Evolutionary conservation across 2,888 invertebrate species (phyloP), one percentile per base, ranked within the genome.

Genomic region (Epinotia nisella): DNA sequence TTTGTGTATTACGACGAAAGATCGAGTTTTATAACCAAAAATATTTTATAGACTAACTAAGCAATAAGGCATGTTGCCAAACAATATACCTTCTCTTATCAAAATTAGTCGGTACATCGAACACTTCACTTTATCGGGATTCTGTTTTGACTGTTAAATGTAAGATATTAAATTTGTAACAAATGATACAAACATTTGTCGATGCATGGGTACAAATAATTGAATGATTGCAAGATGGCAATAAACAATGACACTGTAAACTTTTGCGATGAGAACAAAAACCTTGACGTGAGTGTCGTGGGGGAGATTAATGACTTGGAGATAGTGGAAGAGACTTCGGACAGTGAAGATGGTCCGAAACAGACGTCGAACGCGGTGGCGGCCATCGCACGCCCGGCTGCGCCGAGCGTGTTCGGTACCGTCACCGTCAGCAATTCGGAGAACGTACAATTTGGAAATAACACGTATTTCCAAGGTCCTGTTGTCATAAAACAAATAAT

Each of bases 401-500:
- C 77, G 45, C 75, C 80, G 15, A 85, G 89, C 10, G 82, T 85
- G 3, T 84, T 95, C 77, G 96, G 95, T 64, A 95, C 94, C 81
- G 94, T 97, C 35, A 94, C 94, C 24, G 94, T 97, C 1, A 94
- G 93, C 41, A 95, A 96, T 80, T 96, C 96, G 0, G 94, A 94
- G 35, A 96, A 96, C 84, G 95, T 97, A 2, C 96, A 96, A 77
- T 95, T 97, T 78, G 97, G 97, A 0, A 96, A 96, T 80, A 96
- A 96, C 80, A 96, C 96, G 5, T 95, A 95, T 81, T 96, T 96
- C 82, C 95, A 96, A 82, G 97, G 97, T 7, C 96, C 96, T 60
- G 96, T 97, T 17, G 96, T 95, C 45, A 96, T 97, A 78, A 96
- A 96, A 83, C 96, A 96, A 84, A 94, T 96, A 76, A 92, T 96